Evolutionary conservation across 2,113 vertebrate species (phyloP), one percentile per base, ranked within the genome.

Genomic region (Cochlearius cochlearius): DNA sequence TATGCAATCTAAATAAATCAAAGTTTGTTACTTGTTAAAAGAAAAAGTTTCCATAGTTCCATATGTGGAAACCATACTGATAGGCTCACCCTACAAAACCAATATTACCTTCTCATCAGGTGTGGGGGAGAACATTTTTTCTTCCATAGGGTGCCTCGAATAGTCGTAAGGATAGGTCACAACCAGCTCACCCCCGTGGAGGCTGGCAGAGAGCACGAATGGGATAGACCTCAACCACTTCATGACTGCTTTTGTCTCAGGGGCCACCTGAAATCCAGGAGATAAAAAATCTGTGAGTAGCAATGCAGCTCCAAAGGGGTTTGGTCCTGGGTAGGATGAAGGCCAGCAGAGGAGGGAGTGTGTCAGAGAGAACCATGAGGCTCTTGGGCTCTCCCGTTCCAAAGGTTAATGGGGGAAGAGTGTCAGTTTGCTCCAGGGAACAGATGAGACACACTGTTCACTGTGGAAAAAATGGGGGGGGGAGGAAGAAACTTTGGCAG

Each of bases 161-260:
- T 99, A 99, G 96, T 99, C 99, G 1, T 99, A 99, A 53, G 99
- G 99, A 84, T 99, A 99, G 13, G 99, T 99, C 58, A 99, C 97
- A 68, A 99, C 99, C 81, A 99, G 98, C 75, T 99, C 99, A 0
- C 99, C 99, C 7, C 99, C 99, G 1, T 99, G 99, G 45, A 99
- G 98, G 95, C 99, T 99, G 88, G 99, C 99, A 6, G 99, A 99
- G 82, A 99, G 98, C 72, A 99, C 99, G 1, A 99, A 99, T 0
- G 99, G 99, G 25, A 99, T 95, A 4, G 98, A 98, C 60, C 98
- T 97, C 91, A 98, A 97, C 99, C 99, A 99, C 93, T 99, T 99
- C 99, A 99, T 99, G 62, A 99, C 96, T 8, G 99, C 99, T 64
- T 99, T 99, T 1, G 99, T 99, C 98, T 99, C 99, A 11, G 99